Evolutionary conservation across 2,113 vertebrate species (phyloP).

Genomic region (Triplophysa siluroides): DNA sequence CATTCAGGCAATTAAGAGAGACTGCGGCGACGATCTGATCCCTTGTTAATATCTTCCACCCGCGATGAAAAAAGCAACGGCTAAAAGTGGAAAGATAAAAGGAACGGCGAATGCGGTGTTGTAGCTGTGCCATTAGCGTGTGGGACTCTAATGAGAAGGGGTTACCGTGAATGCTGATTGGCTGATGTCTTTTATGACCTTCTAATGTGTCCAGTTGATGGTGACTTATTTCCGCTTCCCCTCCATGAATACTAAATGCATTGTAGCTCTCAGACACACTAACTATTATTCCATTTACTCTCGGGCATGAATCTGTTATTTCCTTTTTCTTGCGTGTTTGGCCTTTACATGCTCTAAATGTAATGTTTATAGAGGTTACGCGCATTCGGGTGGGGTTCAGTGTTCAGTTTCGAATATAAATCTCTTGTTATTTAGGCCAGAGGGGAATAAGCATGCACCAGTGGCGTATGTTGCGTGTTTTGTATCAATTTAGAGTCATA

Average conservation of each 20-base stretch:
- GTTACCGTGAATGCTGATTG: slow-evolving; percentile 39
- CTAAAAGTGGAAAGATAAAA: slow-evolving; percentile 51
- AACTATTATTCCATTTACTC: slow-evolving; percentile 22
- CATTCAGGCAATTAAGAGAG: slow-evolving; percentile 45
- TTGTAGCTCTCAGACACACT: slow-evolving; percentile 36
- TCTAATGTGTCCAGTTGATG: slow-evolving; percentile 53
- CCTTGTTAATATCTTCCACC: slow-evolving; percentile 45
- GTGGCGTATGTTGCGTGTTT: neutral
- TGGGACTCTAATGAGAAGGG: slow-evolving; percentile 47
- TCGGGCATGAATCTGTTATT: slow-evolving; percentile 18
- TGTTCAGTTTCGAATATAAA: neutral
- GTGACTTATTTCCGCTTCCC: slow-evolving; percentile 45
- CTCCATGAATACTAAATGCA: slow-evolving; percentile 49
- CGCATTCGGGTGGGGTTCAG: neutral
- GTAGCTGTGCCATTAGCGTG: slow-evolving; percentile 47
- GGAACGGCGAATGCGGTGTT: slow-evolving; percentile 32
- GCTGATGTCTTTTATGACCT: slow-evolving; percentile 54
- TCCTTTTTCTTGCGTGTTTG: slow-evolving; percentile 8
- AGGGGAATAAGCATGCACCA: neutral
- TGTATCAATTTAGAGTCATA: neutral
- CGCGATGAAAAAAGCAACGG: slow-evolving; percentile 31
- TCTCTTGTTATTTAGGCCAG: neutral
- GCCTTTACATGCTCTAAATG: neutral
- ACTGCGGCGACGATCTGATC: slow-evolving; percentile 48
- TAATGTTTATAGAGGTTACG: no score